A percentile compares a stretch with the other conserved stretches of the same genome.
phyloP scores from a whole-genome alignment of 2,888 invertebrate species.

The Lithosia quadra region DNA sequence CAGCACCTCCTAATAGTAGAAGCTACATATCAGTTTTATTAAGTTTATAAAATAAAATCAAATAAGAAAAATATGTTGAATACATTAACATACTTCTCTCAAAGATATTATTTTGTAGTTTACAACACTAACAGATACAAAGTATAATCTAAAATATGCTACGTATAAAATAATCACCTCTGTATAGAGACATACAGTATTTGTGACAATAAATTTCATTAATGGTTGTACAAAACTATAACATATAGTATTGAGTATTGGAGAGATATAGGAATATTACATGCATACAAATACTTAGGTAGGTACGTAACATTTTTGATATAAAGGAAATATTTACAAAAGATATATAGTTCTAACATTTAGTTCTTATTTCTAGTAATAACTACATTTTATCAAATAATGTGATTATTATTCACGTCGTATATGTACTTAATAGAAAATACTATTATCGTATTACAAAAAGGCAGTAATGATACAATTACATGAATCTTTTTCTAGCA shows the following conservation, averaged over 20 bases:
- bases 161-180: slow-evolving; percentile 47
- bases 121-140: slow-evolving; percentile 44
- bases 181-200: slow-evolving; percentile 45
- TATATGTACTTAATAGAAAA: slow-evolving; percentile 34
- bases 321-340: slow-evolving; percentile 57
- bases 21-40: slow-evolving; percentile 44
- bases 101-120: slow-evolving; percentile 43
- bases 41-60: slow-evolving; percentile 42
- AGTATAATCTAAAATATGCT: slow-evolving; percentile 47
- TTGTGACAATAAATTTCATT: slow-evolving; percentile 62
- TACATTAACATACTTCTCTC: slow-evolving; percentile 45
- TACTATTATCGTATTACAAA: slow-evolving; percentile 30
- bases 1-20: slow-evolving; percentile 75
- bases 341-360: slow-evolving; percentile 39
- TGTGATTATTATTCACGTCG: slow-evolving; percentile 35
- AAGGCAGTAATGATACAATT: slow-evolving; percentile 19
- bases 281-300: slow-evolving; percentile 38
- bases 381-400: slow-evolving; percentile 27
- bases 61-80: slow-evolving; percentile 41
- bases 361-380: slow-evolving; percentile 29
- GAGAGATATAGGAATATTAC: slow-evolving; percentile 49
- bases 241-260: slow-evolving; percentile 57
- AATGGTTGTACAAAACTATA: slow-evolving; percentile 50
- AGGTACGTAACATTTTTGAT: slow-evolving; percentile 27
- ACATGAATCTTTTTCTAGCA: background rate